Evolutionary conservation across 2,113 vertebrate species (phyloP), one percentile per base, ranked within the genome.

Genomic region (Channa maculata): DNA sequence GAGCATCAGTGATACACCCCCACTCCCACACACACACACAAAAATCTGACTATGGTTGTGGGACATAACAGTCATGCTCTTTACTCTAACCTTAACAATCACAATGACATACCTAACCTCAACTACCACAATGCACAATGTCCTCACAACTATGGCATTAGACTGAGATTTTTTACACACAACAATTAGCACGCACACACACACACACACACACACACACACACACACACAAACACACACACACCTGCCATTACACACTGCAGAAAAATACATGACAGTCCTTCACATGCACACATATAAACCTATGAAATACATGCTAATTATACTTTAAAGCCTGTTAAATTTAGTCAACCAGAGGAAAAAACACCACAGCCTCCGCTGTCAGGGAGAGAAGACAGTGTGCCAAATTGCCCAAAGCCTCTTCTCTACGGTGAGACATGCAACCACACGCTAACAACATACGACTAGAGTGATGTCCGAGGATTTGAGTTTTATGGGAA

Each of bases 241-340:
- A 24, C 24, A 24, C 81, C 74, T 84, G 59, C 65, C 75, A 81
- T 71, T 72, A 72, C 77, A 79, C 64, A 65, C 77, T 79, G 88
- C 81, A 80, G 87, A 49, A 80, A 2, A 73, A 87, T 87, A 78
- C 84, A 85, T 86, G 88, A 90, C 69, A 75, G 57, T 33, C 41
- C 52, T 39, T 50, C 57, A 55, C 15, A n/a, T 50, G 37, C 49
- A 44, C 54, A 57, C 24, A 24, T 24, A 24, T 24, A 24, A 24
- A 24, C 24, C 1, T 24, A 24, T 24, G 34, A 4, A 39, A 10
- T 33, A 61, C 46, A 8, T n/a, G 36, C 43, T 11, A 59, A 58
- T 69, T 33, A 62, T 54, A 15, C 6, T 39, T 3, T 57, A 9
- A 71, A 41, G 41, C 36, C 0, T 9, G 15, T 53, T 50, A 0